Evolutionary conservation across 2,113 vertebrate genomes (phyloP).

Genomic region (Bostrychus sinensis): DNA sequence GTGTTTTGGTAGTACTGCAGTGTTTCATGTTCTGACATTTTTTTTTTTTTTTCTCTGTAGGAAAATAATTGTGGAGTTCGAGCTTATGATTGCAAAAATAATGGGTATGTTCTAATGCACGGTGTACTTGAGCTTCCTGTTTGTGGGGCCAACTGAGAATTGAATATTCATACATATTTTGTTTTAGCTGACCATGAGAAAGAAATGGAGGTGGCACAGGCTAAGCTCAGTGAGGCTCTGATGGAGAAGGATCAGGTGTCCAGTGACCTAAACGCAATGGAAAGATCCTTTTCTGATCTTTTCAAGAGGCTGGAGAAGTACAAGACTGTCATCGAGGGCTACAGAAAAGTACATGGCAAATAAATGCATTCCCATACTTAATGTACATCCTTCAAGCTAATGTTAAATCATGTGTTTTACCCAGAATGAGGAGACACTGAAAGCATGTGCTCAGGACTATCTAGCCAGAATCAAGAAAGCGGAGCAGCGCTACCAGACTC

Average conservation of each 20-base stretch:
- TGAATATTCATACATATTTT: slow-evolving; percentile 66
- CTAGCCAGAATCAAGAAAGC: slow-evolving; percentile 84
- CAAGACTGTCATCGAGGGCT: slow-evolving; percentile 87
- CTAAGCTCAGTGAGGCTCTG: slow-evolving; percentile 74
- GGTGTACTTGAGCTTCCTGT: not conserved
- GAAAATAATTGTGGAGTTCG: slow-evolving; percentile 87
- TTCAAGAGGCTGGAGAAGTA: slow-evolving; percentile 92
- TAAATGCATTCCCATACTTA: not conserved
- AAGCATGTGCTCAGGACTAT: slow-evolving; percentile 87
- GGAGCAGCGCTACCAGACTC: slow-evolving; percentile 87
- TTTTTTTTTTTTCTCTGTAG: slow-evolving; percentile 63
- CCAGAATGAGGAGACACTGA: slow-evolving; percentile 91
- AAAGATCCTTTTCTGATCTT: slow-evolving; percentile 89
- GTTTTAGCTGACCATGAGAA: slow-evolving; percentile 73
- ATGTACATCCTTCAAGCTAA: not conserved
- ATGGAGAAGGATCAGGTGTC: slow-evolving; percentile 86
- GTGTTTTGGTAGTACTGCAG: not conserved
- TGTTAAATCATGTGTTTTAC: not conserved
- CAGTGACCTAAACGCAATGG: slow-evolving; percentile 84
- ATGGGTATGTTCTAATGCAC: slow-evolving; percentile 75
- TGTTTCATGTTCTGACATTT: not conserved
- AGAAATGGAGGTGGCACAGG: slow-evolving; percentile 77
- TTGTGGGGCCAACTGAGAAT: not conserved
- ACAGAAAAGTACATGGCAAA: slow-evolving; percentile 79
- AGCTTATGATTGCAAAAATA: slow-evolving; percentile 81